Percentiles rank a stretch among this genome's conserved stretches.
These are phyloP conservation scores for Cichlasoma orientale DNA, from an alignment of 2,797 vertebrate genomes.

Conservation along the genomic window DNA sequence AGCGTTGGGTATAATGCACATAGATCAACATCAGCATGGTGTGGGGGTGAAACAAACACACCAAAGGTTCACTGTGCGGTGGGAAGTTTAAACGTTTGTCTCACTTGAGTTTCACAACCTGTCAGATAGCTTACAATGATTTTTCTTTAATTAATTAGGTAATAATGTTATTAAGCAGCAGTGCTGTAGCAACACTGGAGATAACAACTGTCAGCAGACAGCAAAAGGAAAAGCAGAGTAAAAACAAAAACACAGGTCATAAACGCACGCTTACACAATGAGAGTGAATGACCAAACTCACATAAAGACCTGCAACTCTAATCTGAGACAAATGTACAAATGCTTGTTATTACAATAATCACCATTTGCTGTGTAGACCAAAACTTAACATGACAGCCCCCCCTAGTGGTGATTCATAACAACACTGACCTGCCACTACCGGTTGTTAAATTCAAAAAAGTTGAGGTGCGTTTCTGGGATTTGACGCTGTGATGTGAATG, in stretches of 20 bases:
- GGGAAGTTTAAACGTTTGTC: neutral
- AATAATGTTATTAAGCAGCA: too few relatives aligned
- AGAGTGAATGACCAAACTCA: neutral
- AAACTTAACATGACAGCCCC: conserved; percentile 1
- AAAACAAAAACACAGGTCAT: neutral
- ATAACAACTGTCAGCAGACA: neutral
- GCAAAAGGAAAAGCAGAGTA: neutral
- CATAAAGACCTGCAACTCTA: neutral
- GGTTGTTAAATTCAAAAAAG: neutral
- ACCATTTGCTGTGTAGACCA: neutral
- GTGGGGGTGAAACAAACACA: neutral
- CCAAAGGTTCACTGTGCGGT: neutral
- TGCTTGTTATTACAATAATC: neutral
- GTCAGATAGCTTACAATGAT: neutral
- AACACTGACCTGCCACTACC: neutral
- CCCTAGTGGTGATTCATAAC: neutral
- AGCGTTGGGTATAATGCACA: neutral
- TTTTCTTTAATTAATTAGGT: too few relatives aligned
- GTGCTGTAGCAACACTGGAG: too few relatives aligned
- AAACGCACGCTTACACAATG: neutral
- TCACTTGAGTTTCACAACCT: neutral
- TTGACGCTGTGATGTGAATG: neutral
- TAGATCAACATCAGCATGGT: neutral
- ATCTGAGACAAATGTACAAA: neutral
- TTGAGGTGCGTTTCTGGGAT: neutral